Conservation (phyloP, 1,140 invertebrate species). For the Cyrtorhinus lividipennis region DNA sequence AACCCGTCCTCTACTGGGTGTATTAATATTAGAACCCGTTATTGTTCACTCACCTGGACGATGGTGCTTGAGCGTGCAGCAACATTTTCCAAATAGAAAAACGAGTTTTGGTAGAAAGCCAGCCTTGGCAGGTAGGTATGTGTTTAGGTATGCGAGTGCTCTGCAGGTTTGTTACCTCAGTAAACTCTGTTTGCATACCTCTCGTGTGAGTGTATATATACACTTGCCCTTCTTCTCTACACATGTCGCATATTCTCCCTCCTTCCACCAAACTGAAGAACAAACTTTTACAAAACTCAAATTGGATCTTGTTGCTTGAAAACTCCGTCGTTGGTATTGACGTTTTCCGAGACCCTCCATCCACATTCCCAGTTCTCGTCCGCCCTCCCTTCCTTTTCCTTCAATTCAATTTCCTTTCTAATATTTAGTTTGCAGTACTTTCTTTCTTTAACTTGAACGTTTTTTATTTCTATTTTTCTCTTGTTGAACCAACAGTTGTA, state of each 20-base stretch:
- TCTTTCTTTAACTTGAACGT: not conserved
- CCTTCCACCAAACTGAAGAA: constrained; percentile 10
- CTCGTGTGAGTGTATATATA: constrained; percentile 8
- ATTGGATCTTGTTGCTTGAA: constrained; percentile 22
- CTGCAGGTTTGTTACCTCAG: constrained; percentile 10
- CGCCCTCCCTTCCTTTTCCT: constrained; percentile 4
- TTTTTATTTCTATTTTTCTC: constrained; percentile 7
- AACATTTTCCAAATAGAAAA: constrained; percentile 6
- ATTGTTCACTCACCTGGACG: too few species aligned
- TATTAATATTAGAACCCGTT: too few species aligned
- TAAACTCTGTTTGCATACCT: constrained; percentile 16
- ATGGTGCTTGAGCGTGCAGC: too few species aligned
- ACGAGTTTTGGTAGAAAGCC: not conserved
- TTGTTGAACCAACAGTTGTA: not conserved
- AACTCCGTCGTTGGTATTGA: constrained; percentile 22
- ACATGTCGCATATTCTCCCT: constrained; percentile 13
- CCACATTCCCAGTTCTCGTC: too few species aligned
- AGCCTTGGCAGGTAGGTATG: not conserved
- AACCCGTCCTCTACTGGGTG: too few species aligned
- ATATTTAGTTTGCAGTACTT: constrained; percentile 11
- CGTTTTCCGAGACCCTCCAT: constrained; percentile 19
- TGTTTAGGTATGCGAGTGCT: constrained; percentile 14
- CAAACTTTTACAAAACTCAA: constrained; percentile 23
- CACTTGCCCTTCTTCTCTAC: not conserved
- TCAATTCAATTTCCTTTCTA: constrained; percentile 21